Percentiles rank a stretch among this genome's conserved stretches.
Conservation (phyloP, 37 sponge, comb jelly and placozoan genomes). For the Dysidea cf. avara region DNA sequence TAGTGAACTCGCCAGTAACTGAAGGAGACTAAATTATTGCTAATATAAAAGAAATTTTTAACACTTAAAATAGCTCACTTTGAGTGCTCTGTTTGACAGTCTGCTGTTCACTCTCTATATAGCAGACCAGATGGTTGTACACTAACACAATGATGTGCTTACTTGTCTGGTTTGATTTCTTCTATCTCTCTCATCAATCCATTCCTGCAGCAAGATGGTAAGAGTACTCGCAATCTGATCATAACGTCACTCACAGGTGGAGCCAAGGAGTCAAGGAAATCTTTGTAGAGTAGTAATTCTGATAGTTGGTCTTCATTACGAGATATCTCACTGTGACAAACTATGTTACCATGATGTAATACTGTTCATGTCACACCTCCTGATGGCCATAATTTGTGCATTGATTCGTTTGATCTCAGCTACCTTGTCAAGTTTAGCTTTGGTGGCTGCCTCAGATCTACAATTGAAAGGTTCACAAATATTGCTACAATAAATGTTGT, state of each 20-base stretch:
- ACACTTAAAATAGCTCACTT: neutral
- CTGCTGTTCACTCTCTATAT: too few species aligned
- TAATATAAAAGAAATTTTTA: neutral
- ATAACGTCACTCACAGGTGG: conserved; percentile 57
- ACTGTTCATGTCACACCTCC: conserved; percentile 46
- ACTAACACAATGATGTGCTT: neutral
- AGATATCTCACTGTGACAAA: conserved; percentile 80
- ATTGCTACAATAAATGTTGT: neutral
- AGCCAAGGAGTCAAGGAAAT: conserved; percentile 73
- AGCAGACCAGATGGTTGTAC: neutral
- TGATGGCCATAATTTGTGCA: conserved; percentile 77
- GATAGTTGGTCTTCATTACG: conserved; percentile 82
- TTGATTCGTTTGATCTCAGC: conserved; percentile 90
- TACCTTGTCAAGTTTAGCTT: conserved; percentile 90
- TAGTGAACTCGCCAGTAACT: neutral
- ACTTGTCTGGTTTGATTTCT: neutral
- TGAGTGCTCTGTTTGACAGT: too few species aligned
- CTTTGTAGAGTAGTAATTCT: conserved; percentile 75
- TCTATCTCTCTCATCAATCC: conserved; percentile 13
- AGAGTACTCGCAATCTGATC: too few species aligned
- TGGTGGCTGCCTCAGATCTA: conserved; percentile 90
- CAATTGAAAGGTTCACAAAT: neutral
- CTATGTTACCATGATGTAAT: neutral
- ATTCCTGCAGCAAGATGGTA: conserved; percentile 3
- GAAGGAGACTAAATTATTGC: neutral